Conservation (phyloP, 1,140 invertebrate species). For the Drosophila sturtevanti region DNA sequence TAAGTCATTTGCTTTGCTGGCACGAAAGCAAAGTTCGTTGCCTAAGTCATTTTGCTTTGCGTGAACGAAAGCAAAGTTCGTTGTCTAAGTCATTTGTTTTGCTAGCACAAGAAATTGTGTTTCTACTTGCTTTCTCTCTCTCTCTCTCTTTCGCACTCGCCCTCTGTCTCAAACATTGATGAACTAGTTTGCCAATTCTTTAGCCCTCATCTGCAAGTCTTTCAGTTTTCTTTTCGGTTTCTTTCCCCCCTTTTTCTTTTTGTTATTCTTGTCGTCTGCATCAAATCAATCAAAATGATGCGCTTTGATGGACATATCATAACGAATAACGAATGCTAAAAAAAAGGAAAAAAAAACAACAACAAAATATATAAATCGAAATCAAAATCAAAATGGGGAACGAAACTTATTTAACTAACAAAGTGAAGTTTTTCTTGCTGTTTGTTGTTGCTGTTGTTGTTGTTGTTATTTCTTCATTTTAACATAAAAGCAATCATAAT, state of each 20-base stretch:
- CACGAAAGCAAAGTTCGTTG: slow-evolving; percentile 11
- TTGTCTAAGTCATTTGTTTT: slow-evolving; percentile 9
- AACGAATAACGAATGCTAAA: slow-evolving; percentile 49
- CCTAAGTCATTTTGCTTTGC: slow-evolving; percentile 9
- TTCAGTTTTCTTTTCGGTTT: neutral
- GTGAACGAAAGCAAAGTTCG: too few species aligned
- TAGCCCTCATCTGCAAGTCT: too few species aligned
- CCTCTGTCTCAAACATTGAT: neutral
- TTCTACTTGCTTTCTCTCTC: neutral
- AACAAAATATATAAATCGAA: too few species aligned
- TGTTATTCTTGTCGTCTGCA: slow-evolving; percentile 48
- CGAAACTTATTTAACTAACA: slow-evolving; percentile 65
- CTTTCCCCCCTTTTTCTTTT: slow-evolving; percentile 1
- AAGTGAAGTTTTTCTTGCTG: slow-evolving; percentile 32
- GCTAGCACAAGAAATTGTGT: too few species aligned
- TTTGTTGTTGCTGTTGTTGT: neutral
- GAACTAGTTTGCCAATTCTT: too few species aligned
- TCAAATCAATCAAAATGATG: slow-evolving; percentile 76
- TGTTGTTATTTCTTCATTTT: slow-evolving; percentile 26
- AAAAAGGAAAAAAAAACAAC: slow-evolving; percentile 3
- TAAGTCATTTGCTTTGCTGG: slow-evolving; percentile 8
- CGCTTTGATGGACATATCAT: slow-evolving; percentile 53
- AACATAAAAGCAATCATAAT: slow-evolving; percentile 79
- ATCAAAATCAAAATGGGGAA: too few species aligned
- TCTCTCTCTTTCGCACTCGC: neutral